Percentiles rank a stretch among this genome's conserved stretches.
phyloP scores from a whole-genome alignment of 2,888 invertebrate genomes.

The Lamproptera curius region DNA sequence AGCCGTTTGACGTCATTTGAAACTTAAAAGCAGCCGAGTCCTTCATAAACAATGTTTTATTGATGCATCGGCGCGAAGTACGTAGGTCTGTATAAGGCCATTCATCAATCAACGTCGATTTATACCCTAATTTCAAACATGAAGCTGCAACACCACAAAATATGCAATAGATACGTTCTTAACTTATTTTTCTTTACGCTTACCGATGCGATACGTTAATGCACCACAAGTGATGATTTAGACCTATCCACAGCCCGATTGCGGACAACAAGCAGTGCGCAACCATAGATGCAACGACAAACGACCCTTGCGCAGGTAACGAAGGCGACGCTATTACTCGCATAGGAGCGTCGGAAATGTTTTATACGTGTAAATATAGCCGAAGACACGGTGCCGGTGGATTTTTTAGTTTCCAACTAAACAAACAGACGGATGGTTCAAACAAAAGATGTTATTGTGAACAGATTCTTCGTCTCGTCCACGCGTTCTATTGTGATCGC shows the following conservation, averaged over 20 bases:
- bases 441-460: conserved; percentile 44
- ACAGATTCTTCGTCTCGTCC: conserved; percentile 42
- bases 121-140: no score
- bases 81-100: no score
- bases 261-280: no score
- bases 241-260: no score
- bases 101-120: no score
- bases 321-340: conserved; percentile 28
- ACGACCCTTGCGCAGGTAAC: no score
- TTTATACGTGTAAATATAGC: conserved; percentile 38
- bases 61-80: not conserved
- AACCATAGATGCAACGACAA: no score
- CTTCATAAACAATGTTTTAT: not conserved
- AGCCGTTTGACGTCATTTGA: not conserved
- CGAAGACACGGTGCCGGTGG: conserved; percentile 44
- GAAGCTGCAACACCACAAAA: no score
- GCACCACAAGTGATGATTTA: no score
- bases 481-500: conserved; percentile 33
- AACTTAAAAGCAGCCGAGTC: not conserved
- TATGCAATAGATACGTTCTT: no score
- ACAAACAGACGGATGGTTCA: conserved; percentile 50
- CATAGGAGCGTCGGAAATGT: conserved; percentile 33
- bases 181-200: no score
- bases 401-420: conserved; percentile 57
- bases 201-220: no score